Percentiles rank a stretch among this genome's conserved stretches.
These are phyloP conservation scores for Pongo pygmaeus DNA, from an alignment of 2,113 vertebrate genomes.

Conservation along the genomic window DNA sequence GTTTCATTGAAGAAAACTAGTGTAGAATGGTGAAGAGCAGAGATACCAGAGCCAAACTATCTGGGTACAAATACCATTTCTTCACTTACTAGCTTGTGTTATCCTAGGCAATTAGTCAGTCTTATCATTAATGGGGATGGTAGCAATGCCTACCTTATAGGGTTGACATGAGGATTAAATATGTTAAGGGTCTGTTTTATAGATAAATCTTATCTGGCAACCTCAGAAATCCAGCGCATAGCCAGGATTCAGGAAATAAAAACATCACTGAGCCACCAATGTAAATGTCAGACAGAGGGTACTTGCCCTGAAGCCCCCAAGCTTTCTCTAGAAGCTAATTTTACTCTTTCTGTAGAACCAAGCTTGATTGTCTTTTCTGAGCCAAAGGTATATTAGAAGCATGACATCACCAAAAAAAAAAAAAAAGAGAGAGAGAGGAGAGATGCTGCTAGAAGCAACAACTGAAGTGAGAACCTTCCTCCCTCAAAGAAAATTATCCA, in stretches of 20 bases:
- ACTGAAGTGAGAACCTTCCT: not conserved
- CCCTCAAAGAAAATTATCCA: not conserved
- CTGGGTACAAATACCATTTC: not conserved
- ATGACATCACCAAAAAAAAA: not conserved
- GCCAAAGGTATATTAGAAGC: not conserved
- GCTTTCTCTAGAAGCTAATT: not conserved
- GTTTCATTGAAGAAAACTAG: not conserved
- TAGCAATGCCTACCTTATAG: not conserved
- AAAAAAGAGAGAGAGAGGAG: not conserved
- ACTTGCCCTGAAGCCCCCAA: not conserved
- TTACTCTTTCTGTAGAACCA: conserved; percentile 31
- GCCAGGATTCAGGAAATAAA: conserved; percentile 44
- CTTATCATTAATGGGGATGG: conserved; percentile 40
- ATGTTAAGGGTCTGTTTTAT: conserved; percentile 35
- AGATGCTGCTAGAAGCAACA: not conserved
- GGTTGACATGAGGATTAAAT: conserved; percentile 13
- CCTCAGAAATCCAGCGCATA: conserved; percentile 8
- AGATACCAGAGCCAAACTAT: not conserved
- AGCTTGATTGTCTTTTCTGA: conserved; percentile 23
- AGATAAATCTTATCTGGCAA: conserved; percentile 29
- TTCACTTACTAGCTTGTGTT: conserved; percentile 1
- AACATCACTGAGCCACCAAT: conserved; percentile 30
- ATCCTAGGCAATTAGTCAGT: not conserved
- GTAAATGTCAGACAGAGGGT: not conserved
- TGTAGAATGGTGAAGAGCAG: not conserved